phyloP scores from a whole-genome alignment of 2,113 vertebrate genomes.

The Chaetorhynchus papuensis region DNA sequence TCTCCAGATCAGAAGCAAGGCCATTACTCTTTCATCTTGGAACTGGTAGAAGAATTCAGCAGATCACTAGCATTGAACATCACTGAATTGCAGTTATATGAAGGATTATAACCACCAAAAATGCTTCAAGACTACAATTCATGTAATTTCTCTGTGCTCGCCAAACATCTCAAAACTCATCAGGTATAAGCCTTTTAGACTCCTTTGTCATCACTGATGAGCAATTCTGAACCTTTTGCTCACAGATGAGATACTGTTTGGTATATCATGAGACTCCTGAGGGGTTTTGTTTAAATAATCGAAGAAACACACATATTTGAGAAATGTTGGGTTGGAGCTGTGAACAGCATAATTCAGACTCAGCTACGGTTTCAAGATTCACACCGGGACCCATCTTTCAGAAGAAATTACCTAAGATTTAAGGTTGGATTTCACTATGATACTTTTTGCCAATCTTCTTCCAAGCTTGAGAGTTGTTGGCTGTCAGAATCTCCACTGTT shows the following conservation, averaged over 20 bases:
- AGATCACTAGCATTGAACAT: background rate
- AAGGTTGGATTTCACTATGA: background rate
- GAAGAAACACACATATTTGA: background rate
- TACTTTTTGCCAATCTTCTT: background rate
- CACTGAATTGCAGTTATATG: background rate
- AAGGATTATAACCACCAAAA: background rate
- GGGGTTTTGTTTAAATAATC: background rate
- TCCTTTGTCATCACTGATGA: background rate
- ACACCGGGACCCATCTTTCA: background rate
- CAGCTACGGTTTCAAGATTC: background rate
- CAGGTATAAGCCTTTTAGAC: background rate
- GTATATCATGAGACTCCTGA: background rate
- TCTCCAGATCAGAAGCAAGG: background rate
- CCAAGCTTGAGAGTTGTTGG: background rate
- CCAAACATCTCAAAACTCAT: background rate
- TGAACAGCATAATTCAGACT: background rate
- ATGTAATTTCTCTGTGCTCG: background rate
- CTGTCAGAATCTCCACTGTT: background rate
- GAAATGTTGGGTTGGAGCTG: background rate
- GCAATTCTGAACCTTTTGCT: background rate
- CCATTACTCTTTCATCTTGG: background rate
- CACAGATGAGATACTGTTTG: background rate
- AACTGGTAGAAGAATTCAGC: background rate
- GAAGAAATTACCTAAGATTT: background rate
- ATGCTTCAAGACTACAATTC: background rate